Base-by-base conservation (phyloP, 1,140 invertebrate species). In the Pseudoatta argentina region DNA sequence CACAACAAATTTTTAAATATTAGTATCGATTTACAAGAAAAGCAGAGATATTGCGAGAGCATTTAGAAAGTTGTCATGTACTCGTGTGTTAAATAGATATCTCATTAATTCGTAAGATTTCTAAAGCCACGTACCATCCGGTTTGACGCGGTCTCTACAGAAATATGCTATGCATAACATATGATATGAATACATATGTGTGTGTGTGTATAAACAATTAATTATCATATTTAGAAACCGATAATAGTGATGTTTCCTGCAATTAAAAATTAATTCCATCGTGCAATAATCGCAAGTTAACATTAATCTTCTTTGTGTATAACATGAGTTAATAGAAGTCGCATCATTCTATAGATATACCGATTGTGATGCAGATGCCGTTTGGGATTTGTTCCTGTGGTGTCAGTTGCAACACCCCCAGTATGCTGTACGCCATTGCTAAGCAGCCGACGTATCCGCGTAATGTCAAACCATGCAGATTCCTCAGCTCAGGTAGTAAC, bases 381-480 rank as follows among this genome's bases (percentile, higher is more conserved):
- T 66, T 16, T 12, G 79, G 12, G 16, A 87, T 66, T 71, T 14
- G 18, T 24, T 73, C 53, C 48, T 83, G 69, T 8, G 86, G 79
- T 14, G 34, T 73, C 10, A 97, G 85, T 86, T 97, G 96, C 2
- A 97, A 92, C 18, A 96, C 94, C 1, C 95, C 94, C 8, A 97
- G 93, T 51, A 95, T 93, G 0, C 95, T 89, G 89, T 97, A 97
- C 0, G 96, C 96, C 2, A 96, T 75, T 64, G 96, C 94, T 0
- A 97, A 92, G 0, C 95, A 96, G 7, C 95, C 91, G 5, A 97
- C 96, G 89, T 97, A 97, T 66, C 96, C 96, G 95, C 97, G 96
- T 27, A 97, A 93, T 1, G 96, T 96, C 93, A 96, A 96, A 6
- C 97, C 97, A 86, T 97, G 97, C 16, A 97, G 94, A 92, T 97